phyloP scores from a whole-genome alignment of 2,797 vertebrate species.

The Microctenopoma stevenorrisi region DNA sequence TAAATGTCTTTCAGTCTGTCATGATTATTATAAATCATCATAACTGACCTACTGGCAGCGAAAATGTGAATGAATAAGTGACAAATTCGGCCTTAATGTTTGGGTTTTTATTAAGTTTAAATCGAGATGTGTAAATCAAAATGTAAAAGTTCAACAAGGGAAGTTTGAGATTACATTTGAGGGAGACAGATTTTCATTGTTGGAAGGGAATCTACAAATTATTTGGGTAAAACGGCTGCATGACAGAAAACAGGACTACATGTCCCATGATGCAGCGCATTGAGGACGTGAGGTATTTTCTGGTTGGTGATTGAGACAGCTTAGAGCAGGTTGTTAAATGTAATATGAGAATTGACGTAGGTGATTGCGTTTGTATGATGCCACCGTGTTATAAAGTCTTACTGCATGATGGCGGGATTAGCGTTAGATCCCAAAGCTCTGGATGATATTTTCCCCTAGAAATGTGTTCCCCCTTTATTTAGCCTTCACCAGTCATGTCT shows the following conservation, averaged over 20 bases:
- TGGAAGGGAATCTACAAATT: not conserved
- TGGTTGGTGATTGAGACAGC: not conserved
- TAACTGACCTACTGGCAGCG: not conserved
- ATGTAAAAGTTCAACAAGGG: not conserved
- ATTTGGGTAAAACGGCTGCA: not conserved
- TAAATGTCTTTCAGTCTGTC: not conserved
- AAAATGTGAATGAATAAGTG: not conserved
- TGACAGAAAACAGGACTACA: slow-evolving; percentile 4
- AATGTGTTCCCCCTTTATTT: no score
- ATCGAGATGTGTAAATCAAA: not conserved
- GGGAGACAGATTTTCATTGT: no score
- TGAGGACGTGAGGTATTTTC: not conserved
- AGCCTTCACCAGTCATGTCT: no score
- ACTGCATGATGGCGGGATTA: not conserved
- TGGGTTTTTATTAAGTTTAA: not conserved
- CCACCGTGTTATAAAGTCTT: not conserved
- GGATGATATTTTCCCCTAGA: not conserved
- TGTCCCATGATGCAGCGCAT: slow-evolving; percentile 11
- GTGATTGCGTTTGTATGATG: not conserved
- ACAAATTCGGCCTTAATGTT: not conserved
- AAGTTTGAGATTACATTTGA: no score
- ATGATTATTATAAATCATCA: slow-evolving; percentile 1
- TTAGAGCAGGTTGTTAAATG: not conserved
- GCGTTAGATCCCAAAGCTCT: not conserved
- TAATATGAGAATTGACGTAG: not conserved